phyloP scores from a whole-genome alignment of 2,888 invertebrate species.

The Mylabris sibirica region DNA sequence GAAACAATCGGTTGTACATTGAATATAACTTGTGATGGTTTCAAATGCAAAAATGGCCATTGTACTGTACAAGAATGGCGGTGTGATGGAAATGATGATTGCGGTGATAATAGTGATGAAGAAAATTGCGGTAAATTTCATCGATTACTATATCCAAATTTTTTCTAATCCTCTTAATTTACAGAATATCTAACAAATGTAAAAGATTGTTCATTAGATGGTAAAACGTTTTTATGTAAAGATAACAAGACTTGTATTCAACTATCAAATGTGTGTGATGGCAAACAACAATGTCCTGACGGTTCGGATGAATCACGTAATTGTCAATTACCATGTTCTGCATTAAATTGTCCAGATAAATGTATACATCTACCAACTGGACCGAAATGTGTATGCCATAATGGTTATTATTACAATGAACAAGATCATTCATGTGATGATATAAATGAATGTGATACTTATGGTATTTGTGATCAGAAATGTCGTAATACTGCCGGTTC shows the following conservation, averaged over 20 bases:
- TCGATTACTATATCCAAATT: too few species aligned
- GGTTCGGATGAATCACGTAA: slow-evolving; percentile 67
- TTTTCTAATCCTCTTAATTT: slow-evolving; percentile 29
- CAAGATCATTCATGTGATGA: slow-evolving; percentile 63
- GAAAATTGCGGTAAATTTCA: slow-evolving; percentile 65
- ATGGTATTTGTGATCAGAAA: slow-evolving; percentile 72
- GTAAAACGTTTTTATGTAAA: slow-evolving; percentile 64
- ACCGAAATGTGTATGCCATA: slow-evolving; percentile 67
- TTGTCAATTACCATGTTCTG: slow-evolving; percentile 55
- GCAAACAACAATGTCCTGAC: slow-evolving; percentile 67
- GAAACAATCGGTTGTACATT: slow-evolving; percentile 59
- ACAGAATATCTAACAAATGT: slow-evolving; percentile 41
- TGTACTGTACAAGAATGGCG: slow-evolving; percentile 65
- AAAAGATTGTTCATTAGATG: slow-evolving; percentile 62
- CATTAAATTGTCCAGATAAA: slow-evolving; percentile 59
- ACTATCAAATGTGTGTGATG: slow-evolving; percentile 68
- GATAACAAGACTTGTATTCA: slow-evolving; percentile 66
- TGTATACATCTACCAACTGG: slow-evolving; percentile 63
- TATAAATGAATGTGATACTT: slow-evolving; percentile 70
- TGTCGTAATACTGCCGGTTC: slow-evolving; percentile 70
- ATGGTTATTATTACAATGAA: slow-evolving; percentile 58
- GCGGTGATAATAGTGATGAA: slow-evolving; percentile 67
- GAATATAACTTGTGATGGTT: slow-evolving; percentile 67
- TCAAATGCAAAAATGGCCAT: slow-evolving; percentile 67
- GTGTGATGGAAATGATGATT: slow-evolving; percentile 68